Base-by-base conservation (phyloP, 2,113 vertebrate species). In the Macroglossus sobrinus region DNA sequence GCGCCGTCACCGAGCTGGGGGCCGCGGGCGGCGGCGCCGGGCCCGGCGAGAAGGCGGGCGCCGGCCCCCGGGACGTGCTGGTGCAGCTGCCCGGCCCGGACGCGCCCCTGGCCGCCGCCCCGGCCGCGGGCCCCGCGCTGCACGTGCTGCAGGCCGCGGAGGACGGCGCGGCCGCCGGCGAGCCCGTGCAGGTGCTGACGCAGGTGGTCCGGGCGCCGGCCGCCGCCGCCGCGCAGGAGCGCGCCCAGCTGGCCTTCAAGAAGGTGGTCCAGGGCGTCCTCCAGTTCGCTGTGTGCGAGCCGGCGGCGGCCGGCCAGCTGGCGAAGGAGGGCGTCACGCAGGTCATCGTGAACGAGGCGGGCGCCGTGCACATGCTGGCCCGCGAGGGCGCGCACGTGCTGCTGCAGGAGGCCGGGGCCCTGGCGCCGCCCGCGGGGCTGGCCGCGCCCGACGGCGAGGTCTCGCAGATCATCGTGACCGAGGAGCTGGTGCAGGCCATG, bases 301-400 rank as follows among this genome's bases (percentile, higher is more conserved):
- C 98, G 0, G 97, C 98, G 3, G 97, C 98, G 0, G 99, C 99
- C 0, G 98, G 99, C 82, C 99, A 99, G 97, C 98, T 99, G 94
- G 98, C 99, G 97, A 99, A 99, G 97, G 99, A 99, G 72, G 99
- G 99, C 2, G 98, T 99, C 72, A 99, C 99, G 24, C 99, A 99
- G 98, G 99, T 99, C 94, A 99, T 99, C 30, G 98, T 99, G 96
- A 99, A 99, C 35, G 99, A 99, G 40, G 99, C 99, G 94, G 99
- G 99, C 7, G 98, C 98, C 2, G 98, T 99, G 61, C 99, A 99
- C 94, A 98, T 99, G 99, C 98, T 99, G 87, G 98, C 98, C 26
- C 91, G 98, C 45, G 99, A 99, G 93, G 99, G 99, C 38, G 97
- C 98, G 28, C 99, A 98, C n/a, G n/a, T n/a, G n/a, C n/a, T n/a